Conservation (phyloP, 2,797 vertebrate genomes). For the Pipistrellus nathusii region DNA sequence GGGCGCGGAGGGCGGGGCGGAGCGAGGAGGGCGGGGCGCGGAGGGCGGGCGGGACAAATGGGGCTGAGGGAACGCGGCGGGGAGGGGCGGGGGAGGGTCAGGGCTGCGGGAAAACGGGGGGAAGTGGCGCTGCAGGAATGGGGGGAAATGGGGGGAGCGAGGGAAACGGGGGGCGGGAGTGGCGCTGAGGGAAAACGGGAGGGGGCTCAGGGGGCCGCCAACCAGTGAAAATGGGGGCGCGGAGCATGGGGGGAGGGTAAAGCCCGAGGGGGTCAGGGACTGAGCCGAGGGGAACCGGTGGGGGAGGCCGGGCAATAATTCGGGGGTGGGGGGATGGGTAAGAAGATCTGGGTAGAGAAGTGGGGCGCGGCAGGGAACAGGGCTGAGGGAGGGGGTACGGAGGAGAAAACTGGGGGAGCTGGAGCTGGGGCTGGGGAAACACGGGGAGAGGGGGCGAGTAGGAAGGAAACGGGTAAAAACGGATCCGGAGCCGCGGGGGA, state of each 20-base stretch:
- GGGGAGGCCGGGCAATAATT: neutral
- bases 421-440: neutral
- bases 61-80: too few relatives aligned
- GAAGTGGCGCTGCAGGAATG: neutral
- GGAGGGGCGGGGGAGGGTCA: neutral
- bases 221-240: neutral
- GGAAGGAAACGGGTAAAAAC: neutral
- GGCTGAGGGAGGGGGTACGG: too few relatives aligned
- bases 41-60: neutral
- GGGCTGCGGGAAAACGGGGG: too few relatives aligned
- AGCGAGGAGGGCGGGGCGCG: too few relatives aligned
- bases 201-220: neutral
- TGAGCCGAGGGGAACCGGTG: neutral
- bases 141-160: neutral
- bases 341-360: too few relatives aligned
- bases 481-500: neutral
- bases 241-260: neutral
- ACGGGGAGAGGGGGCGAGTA: too few relatives aligned
- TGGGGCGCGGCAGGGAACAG: neutral
- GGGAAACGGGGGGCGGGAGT: rapidly evolving
- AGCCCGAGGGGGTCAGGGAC: neutral
- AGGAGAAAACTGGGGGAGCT: too few relatives aligned
- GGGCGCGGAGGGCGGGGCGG: neutral
- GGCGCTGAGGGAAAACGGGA: too few relatives aligned
- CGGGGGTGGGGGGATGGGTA: too few relatives aligned